Conservation (phyloP, 2,113 vertebrate genomes). For the Centropus unirufus region DNA sequence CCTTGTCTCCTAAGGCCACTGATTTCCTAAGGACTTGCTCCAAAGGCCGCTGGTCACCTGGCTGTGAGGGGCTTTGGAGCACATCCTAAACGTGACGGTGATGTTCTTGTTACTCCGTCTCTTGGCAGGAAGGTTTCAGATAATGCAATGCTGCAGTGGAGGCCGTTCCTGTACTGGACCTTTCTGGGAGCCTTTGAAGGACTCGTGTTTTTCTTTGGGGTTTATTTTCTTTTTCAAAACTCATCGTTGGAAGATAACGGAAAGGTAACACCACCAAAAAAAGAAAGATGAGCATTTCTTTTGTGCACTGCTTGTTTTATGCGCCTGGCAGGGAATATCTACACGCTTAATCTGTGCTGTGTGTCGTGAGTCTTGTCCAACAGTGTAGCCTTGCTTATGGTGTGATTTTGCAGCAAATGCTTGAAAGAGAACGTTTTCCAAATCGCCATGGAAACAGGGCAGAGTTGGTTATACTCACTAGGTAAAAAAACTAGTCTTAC, state of each 20-base stretch:
- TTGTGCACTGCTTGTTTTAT: not conserved
- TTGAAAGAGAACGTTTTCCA: not conserved
- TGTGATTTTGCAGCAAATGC: conserved; percentile 40
- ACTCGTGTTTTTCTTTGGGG: conserved; percentile 94
- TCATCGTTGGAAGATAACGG: conserved; percentile 89
- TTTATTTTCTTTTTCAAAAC: conserved; percentile 88
- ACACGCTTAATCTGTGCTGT: not conserved
- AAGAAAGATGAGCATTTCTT: not conserved
- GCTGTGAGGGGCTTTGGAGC: not conserved
- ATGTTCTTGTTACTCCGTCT: not conserved
- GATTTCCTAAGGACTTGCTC: not conserved
- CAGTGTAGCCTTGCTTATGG: conserved; percentile 4
- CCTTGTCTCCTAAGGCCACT: not conserved
- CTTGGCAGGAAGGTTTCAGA: conserved; percentile 88
- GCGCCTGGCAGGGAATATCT: not conserved
- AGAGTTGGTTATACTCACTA: conserved; percentile 16
- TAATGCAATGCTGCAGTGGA: conserved; percentile 93
- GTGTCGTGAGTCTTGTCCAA: conserved; percentile 10
- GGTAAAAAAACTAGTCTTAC: not conserved
- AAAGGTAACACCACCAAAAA: conserved; percentile 79
- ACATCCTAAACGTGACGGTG: rapidly evolving
- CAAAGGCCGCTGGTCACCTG: not conserved
- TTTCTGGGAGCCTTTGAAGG: conserved; percentile 92
- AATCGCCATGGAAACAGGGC: conserved; percentile 41
- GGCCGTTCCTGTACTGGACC: conserved; percentile 94